These are phyloP conservation scores for Drosophila carrolli DNA, from an alignment of 1,140 invertebrate genomes.

Conservation along the genomic window DNA sequence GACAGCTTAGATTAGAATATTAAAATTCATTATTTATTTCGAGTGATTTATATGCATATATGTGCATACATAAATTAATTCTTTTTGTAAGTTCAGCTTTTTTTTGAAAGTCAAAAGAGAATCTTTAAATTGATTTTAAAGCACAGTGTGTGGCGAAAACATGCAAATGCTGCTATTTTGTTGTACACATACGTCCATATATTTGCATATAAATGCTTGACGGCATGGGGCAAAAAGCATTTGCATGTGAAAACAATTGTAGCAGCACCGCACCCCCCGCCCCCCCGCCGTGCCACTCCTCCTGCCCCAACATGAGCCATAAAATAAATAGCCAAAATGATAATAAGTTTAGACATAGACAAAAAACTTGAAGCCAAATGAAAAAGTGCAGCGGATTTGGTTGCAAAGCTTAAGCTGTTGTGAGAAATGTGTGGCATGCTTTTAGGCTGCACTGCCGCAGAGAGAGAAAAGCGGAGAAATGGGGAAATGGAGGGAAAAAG, in stretches of 20 bases:
- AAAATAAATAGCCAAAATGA: constrained; percentile 82
- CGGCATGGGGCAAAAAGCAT: constrained; percentile 50
- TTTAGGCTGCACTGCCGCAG: constrained; percentile 66
- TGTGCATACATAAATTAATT: too few relatives aligned
- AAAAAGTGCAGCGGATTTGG: constrained; percentile 80
- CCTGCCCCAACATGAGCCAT: constrained; percentile 43
- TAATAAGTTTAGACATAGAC: constrained; percentile 81
- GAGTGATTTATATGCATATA: too few relatives aligned
- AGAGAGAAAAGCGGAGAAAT: constrained; percentile 11
- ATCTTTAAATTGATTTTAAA: constrained; percentile 4
- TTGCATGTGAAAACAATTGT: constrained; percentile 81
- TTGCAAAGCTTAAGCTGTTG: constrained; percentile 72
- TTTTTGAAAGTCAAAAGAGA: not conserved
- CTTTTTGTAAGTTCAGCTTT: not conserved
- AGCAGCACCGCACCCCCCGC: constrained; percentile 15
- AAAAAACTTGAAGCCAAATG: constrained; percentile 79
- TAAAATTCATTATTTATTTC: too few relatives aligned
- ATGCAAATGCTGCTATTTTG: constrained; percentile 1
- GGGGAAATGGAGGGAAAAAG: constrained; percentile 2
- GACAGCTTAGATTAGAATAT: too few relatives aligned
- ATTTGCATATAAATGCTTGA: constrained; percentile 78
- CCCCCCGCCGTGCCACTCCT: not conserved
- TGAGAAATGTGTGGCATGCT: constrained; percentile 77
- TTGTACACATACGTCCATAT: constrained; percentile 37
- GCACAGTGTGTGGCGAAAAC: not conserved